Percentiles rank a stretch among this genome's conserved stretches.
Evolutionary conservation across 2,888 invertebrate genomes (phyloP).

Genomic region (Thyatira batis): DNA sequence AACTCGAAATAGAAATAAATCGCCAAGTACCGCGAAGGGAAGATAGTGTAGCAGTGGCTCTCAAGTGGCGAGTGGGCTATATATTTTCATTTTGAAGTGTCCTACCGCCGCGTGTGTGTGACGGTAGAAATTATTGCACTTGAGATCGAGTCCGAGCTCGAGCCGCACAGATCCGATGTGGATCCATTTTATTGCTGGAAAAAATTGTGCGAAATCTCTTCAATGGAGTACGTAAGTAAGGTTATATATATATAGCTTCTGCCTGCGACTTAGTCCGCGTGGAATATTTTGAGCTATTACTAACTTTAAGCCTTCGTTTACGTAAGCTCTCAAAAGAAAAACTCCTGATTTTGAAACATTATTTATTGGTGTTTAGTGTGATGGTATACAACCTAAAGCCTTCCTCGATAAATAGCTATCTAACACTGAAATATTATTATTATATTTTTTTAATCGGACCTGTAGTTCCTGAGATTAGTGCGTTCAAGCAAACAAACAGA

Average conservation of each 20-base stretch:
- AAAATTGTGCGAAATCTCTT: constrained; percentile 30
- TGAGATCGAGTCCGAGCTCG: constrained; percentile 53
- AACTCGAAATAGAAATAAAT: background rate
- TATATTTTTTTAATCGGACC: too few relatives aligned
- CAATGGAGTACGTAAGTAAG: background rate
- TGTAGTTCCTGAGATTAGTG: too few relatives aligned
- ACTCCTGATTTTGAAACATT: too few relatives aligned
- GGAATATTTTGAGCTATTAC: too few relatives aligned
- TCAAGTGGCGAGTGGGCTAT: constrained; percentile 60
- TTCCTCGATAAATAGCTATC: too few relatives aligned
- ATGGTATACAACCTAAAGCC: too few relatives aligned
- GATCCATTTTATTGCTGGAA: constrained; percentile 58
- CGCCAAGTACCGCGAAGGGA: constrained; percentile 17
- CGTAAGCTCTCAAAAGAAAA: too few relatives aligned
- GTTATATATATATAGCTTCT: background rate
- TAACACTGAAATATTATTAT: too few relatives aligned
- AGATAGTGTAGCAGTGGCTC: constrained; percentile 40
- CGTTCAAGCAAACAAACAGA: too few relatives aligned
- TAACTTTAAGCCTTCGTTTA: too few relatives aligned
- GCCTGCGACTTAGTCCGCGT: too few relatives aligned
- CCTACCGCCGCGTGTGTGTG: constrained; percentile 62
- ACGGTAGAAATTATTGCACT: constrained; percentile 70
- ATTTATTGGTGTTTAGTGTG: too few relatives aligned
- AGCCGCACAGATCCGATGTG: constrained; percentile 44
- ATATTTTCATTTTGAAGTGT: constrained; percentile 59